Evolutionary conservation across 2,888 invertebrate genomes (phyloP).

Genomic region (Drosophila macrothrix): DNA sequence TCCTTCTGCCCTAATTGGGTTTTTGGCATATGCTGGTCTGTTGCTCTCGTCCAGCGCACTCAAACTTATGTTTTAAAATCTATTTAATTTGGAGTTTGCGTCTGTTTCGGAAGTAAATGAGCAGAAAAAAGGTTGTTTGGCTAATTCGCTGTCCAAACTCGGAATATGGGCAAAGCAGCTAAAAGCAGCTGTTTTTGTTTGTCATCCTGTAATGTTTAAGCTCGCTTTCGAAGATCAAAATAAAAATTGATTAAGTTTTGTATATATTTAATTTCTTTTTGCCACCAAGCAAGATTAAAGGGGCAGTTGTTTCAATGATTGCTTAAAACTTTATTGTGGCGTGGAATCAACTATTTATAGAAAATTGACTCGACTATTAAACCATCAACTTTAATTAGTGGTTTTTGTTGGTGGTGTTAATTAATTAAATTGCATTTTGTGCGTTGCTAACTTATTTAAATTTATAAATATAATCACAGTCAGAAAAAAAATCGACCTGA

Average conservation of each 20-base stretch:
- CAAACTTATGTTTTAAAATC: background rate
- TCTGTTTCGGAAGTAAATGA: background rate
- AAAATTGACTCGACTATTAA: background rate
- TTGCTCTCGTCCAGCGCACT: background rate
- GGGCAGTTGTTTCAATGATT: background rate
- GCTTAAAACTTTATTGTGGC: background rate
- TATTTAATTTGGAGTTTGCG: background rate
- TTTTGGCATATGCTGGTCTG: background rate
- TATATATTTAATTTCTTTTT: too few species aligned
- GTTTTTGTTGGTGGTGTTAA: background rate
- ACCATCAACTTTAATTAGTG: background rate
- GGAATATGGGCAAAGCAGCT: background rate
- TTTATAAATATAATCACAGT: background rate
- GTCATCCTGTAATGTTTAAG: background rate
- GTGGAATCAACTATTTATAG: background rate
- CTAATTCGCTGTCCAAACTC: background rate
- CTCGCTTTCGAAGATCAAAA: background rate
- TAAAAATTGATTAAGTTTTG: background rate
- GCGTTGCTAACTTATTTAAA: background rate
- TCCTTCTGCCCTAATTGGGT: background rate
- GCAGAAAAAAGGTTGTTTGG: background rate
- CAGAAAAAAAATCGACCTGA: background rate
- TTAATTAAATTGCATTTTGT: background rate
- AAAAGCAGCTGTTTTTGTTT: background rate
- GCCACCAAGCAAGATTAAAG: background rate